These are phyloP conservation scores for Chionis minor DNA, from an alignment of 2,113 vertebrate genomes.

Conservation along the genomic window DNA sequence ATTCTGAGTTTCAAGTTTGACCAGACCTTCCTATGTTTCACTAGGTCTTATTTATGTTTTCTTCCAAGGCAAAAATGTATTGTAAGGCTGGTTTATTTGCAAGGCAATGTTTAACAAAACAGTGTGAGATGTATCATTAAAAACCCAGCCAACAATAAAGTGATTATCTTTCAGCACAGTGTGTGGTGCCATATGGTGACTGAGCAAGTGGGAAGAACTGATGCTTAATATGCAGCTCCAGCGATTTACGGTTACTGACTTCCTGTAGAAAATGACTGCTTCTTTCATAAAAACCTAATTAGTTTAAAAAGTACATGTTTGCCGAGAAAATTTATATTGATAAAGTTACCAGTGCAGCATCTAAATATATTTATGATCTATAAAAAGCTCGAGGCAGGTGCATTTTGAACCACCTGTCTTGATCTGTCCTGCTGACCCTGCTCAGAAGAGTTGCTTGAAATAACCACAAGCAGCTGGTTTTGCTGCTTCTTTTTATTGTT, in stretches of 20 bases:
- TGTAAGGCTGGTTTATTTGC: background rate
- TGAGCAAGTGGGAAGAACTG: conserved; percentile 60
- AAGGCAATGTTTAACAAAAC: conserved; percentile 56
- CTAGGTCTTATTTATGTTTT: background rate
- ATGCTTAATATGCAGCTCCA: conserved; percentile 45
- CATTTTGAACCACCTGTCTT: background rate
- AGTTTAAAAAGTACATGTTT: conserved; percentile 22
- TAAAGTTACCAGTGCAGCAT: background rate
- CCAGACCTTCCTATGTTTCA: background rate
- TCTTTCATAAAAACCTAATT: conserved; percentile 60
- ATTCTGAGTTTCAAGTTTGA: background rate
- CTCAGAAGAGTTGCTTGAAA: background rate
- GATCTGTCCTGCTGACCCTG: background rate
- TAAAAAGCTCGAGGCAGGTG: background rate
- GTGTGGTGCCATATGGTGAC: conserved; percentile 63
- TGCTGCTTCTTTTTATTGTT: background rate
- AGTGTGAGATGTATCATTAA: conserved; percentile 59
- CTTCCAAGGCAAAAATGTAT: background rate
- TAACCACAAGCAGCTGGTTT: background rate
- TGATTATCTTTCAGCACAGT: conserved; percentile 67
- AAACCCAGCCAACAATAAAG: conserved; percentile 61
- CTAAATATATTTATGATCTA: background rate
- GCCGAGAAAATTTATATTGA: background rate
- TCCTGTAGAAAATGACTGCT: conserved; percentile 54
- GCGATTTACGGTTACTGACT: conserved; percentile 53